phyloP scores from a whole-genome alignment of 2,113 vertebrate genomes.

The Accipiter cooperii region DNA sequence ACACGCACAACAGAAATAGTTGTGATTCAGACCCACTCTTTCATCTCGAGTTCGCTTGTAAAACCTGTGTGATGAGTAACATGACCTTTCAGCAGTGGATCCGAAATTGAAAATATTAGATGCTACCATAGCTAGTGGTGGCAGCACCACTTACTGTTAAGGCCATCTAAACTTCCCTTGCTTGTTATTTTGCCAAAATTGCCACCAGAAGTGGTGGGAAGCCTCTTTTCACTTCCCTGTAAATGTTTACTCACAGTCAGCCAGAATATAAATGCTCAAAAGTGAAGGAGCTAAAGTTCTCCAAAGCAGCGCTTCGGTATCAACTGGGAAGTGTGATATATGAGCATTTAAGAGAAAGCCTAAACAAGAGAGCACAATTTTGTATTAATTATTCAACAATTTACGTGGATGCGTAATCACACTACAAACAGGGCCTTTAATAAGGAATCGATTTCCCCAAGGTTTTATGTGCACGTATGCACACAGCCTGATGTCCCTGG shows the following conservation, averaged over 20 bases:
- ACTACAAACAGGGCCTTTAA: neutral
- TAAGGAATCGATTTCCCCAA: neutral
- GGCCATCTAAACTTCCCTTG: neutral
- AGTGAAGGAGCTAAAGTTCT: neutral
- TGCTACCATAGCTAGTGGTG: accelerated
- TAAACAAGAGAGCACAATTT: neutral
- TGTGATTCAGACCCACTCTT: neutral
- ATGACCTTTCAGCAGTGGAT: accelerated
- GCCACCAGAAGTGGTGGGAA: neutral
- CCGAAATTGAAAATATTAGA: neutral
- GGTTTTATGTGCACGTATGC: neutral
- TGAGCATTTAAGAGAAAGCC: neutral
- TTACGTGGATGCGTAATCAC: neutral
- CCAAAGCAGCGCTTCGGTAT: neutral
- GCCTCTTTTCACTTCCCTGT: neutral
- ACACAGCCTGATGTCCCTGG: neutral
- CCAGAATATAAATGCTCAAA: neutral
- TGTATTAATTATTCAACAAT: neutral
- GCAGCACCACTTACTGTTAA: neutral
- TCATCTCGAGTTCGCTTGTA: neutral
- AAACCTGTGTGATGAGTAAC: accelerated
- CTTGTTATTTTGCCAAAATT: neutral
- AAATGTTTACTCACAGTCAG: neutral
- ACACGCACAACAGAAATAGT: neutral
- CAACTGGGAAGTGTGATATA: neutral